A percentile compares a stretch with the other conserved stretches of the same genome.
These are phyloP conservation scores for Cryptoblepharus egeriae DNA, from an alignment of 2,797 vertebrate species.

Conservation along the genomic window DNA sequence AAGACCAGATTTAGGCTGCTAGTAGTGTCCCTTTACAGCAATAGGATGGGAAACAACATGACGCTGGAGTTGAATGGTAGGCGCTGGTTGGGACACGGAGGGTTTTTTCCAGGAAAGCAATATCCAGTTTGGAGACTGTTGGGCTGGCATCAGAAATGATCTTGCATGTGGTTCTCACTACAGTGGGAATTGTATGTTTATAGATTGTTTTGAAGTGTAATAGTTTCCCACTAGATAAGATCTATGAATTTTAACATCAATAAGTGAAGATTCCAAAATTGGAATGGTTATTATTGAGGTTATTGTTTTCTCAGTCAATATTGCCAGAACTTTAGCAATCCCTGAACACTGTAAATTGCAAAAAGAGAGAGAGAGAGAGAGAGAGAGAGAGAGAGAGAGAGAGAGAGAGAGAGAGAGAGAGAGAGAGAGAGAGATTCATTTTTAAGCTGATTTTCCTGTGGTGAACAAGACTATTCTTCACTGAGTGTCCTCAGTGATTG, in stretches of 20 bases:
- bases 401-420: too few relatives aligned
- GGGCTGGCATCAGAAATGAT: too few relatives aligned
- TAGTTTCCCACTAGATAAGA: not conserved
- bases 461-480: not conserved
- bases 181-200: not conserved
- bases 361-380: too few relatives aligned
- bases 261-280: not conserved
- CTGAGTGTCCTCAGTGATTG: not conserved
- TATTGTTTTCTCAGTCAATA: not conserved
- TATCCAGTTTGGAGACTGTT: too few relatives aligned
- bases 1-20: too few relatives aligned
- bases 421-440: too few relatives aligned
- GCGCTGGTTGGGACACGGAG: too few relatives aligned
- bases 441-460: not conserved
- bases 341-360: not conserved
- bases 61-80: too few relatives aligned
- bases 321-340: not conserved
- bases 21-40: too few relatives aligned
- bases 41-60: too few relatives aligned
- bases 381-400: too few relatives aligned
- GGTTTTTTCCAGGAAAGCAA: too few relatives aligned
- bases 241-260: not conserved
- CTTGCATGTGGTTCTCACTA: not conserved
- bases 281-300: not conserved
- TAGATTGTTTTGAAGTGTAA: not conserved